phyloP scores from a whole-genome alignment of 2,797 vertebrate species.

The Pelochelys cantorii region DNA sequence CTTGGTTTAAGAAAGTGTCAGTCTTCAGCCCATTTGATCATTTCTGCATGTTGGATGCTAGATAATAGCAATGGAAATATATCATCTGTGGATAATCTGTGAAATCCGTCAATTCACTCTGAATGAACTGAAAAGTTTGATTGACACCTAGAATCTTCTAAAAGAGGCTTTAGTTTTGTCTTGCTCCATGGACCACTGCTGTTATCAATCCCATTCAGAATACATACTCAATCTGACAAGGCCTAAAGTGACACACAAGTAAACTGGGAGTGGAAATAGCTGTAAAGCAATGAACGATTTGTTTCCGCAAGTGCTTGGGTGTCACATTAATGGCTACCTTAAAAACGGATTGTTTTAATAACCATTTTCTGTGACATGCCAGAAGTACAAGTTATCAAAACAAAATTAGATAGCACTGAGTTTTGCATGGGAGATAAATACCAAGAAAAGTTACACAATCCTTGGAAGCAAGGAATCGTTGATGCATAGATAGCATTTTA shows the following conservation, averaged over 20 bases:
- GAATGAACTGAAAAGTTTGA: neutral
- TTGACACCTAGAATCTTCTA: neutral
- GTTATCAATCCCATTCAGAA: neutral
- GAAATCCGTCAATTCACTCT: neutral
- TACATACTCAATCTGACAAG: neutral
- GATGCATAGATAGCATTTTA: neutral
- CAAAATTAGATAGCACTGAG: neutral
- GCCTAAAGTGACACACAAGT: neutral
- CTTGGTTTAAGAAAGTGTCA: neutral
- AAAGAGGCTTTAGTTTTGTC: neutral
- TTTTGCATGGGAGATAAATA: neutral
- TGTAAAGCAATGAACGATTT: neutral
- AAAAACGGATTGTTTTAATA: neutral
- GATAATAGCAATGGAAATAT: neutral
- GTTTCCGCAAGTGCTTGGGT: neutral
- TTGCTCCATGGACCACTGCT: neutral
- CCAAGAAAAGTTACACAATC: neutral
- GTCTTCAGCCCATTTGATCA: neutral
- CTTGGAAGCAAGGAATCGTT: rapidly evolving
- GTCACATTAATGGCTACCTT: neutral
- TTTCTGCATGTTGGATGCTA: neutral
- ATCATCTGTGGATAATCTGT: neutral
- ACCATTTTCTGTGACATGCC: neutral
- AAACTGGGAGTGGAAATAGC: neutral
- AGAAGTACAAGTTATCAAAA: neutral